phyloP scores from a whole-genome alignment of 2,113 vertebrate genomes.

The Steatornis caripensis region DNA sequence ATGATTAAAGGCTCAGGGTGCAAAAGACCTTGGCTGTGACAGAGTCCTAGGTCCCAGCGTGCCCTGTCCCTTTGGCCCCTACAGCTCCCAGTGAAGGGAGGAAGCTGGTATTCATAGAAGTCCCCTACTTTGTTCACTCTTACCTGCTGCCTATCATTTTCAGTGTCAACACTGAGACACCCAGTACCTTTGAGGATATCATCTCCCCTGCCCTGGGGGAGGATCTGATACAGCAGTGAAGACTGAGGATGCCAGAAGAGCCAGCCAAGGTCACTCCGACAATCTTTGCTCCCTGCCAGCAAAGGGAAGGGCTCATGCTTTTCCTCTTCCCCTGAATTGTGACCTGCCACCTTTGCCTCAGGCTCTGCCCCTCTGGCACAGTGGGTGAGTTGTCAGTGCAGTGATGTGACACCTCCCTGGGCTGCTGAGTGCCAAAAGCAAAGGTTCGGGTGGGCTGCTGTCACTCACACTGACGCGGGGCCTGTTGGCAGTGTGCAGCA shows the following conservation, averaged over 20 bases:
- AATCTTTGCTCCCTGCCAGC: not conserved
- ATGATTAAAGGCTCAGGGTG: not conserved
- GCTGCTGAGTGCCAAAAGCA: not conserved
- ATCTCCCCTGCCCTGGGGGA: not conserved
- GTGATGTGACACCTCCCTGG: not conserved
- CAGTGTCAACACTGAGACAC: not conserved
- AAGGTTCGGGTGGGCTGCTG: not conserved
- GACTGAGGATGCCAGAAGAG: not conserved
- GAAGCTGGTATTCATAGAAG: not conserved
- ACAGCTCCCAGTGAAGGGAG: not conserved
- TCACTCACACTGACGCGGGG: fast-evolving
- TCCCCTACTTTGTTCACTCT: not conserved
- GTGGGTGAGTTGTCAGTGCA: not conserved
- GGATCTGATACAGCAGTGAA: not conserved
- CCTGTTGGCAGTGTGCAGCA: fast-evolving
- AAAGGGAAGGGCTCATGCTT: not conserved
- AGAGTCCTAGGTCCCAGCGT: not conserved
- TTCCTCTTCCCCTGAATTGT: not conserved
- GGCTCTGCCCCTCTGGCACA: not conserved
- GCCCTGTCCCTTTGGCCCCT: not conserved
- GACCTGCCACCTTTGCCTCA: not conserved
- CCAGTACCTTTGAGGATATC: not conserved
- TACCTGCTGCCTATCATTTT: not conserved
- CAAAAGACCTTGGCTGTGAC: not conserved
- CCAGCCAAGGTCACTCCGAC: not conserved